A percentile compares a stretch with the other conserved stretches of the same genome.
phyloP scores from a whole-genome alignment of 2,797 vertebrate species.

The Odontamblyopus rebecca region DNA sequence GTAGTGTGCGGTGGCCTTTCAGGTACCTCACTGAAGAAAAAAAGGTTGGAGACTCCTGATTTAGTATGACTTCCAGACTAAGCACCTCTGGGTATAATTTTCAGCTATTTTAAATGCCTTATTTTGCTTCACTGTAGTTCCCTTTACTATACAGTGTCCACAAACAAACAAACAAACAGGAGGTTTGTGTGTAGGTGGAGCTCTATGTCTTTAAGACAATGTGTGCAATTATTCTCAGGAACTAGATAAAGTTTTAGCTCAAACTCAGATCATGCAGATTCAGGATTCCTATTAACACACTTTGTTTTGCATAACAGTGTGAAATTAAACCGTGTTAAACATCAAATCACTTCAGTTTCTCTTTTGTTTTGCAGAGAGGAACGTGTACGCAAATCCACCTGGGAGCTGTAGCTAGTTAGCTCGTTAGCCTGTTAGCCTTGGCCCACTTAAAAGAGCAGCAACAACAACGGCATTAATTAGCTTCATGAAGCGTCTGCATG shows the following conservation, averaged over 20 bases:
- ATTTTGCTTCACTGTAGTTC: too few relatives aligned
- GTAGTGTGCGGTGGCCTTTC: too few relatives aligned
- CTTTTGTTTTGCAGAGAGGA: conserved; percentile 4
- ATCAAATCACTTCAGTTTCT: neutral
- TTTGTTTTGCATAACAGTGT: neutral
- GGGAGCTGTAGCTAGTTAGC: conserved; percentile 45
- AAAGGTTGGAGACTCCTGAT: too few relatives aligned
- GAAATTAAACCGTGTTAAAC: neutral
- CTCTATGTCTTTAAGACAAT: too few relatives aligned
- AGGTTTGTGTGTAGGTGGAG: too few relatives aligned
- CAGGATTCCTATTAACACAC: neutral
- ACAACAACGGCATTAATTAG: conserved; percentile 61
- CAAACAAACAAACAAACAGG: too few relatives aligned
- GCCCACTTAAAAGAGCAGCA: conserved; percentile 55
- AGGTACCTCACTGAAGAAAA: too few relatives aligned
- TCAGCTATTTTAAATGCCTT: too few relatives aligned
- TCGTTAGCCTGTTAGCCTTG: conserved; percentile 54
- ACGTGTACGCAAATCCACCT: conserved; percentile 8
- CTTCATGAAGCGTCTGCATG: conserved; percentile 17
- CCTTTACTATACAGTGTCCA: too few relatives aligned
- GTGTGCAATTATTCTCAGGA: too few relatives aligned
- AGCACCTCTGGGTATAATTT: too few relatives aligned
- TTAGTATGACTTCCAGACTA: too few relatives aligned
- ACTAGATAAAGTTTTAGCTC: neutral
- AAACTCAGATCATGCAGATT: neutral